Percentiles rank a stretch among this genome's conserved stretches.
Evolutionary conservation across 30 jellyfish, hydroid and myxozoan species (phyloP).

Genomic region (Pseudorhiza aurosa): DNA sequence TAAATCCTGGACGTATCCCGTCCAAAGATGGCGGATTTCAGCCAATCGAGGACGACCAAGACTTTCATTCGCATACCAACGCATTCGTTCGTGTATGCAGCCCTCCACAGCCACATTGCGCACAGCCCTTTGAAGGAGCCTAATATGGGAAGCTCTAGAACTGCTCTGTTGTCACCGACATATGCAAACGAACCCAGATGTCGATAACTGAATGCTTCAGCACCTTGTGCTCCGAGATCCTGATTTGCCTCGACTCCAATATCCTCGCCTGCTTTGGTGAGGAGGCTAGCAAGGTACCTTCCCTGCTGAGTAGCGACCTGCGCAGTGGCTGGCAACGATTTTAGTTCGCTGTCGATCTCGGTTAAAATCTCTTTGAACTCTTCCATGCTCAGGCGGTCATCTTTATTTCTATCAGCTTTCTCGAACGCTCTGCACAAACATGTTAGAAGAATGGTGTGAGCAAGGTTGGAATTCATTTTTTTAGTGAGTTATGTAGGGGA

Average conservation of each 20-base stretch:
- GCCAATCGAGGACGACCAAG: slow-evolving; percentile 77
- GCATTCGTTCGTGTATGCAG: slow-evolving; percentile 87
- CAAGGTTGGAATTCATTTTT: no score
- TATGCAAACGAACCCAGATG: slow-evolving; percentile 89
- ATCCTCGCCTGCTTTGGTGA: slow-evolving; percentile 17
- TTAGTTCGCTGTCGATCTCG: slow-evolving; percentile 63
- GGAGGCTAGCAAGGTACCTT: slow-evolving; percentile 74
- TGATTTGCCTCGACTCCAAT: slow-evolving; percentile 21
- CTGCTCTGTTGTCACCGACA: slow-evolving; percentile 87
- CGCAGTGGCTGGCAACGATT: slow-evolving; percentile 87
- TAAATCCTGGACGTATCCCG: slow-evolving; percentile 78
- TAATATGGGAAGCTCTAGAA: slow-evolving; percentile 69
- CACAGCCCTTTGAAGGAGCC: slow-evolving; percentile 75
- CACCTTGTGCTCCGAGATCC: slow-evolving; percentile 45
- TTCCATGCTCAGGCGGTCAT: slow-evolving; percentile 52
- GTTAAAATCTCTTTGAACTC: slow-evolving; percentile 46
- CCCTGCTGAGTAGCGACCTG: slow-evolving; percentile 94
- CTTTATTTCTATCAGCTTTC: slow-evolving; percentile 53
- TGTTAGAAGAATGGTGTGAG: no score
- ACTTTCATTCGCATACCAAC: slow-evolving; percentile 81
- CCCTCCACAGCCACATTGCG: slow-evolving; percentile 92
- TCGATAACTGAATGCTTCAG: slow-evolving; percentile 66
- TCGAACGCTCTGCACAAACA: slow-evolving; percentile 60
- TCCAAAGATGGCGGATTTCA: slow-evolving; percentile 77
- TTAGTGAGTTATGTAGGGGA: no score